Conservation (phyloP, 2,113 vertebrate genomes). For the Danio rerio region DNA sequence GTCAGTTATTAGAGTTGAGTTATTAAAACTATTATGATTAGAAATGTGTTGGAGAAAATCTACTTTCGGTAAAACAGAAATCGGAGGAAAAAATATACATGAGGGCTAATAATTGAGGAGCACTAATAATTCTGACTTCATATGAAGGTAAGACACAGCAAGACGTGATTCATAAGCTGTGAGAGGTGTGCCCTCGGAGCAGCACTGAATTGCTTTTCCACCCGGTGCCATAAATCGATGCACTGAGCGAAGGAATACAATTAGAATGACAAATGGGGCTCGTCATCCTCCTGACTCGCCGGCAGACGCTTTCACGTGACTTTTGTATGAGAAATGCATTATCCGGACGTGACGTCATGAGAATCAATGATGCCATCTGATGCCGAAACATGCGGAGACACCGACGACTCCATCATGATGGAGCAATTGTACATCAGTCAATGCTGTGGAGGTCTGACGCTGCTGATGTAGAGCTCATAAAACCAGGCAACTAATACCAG, state of each 20-base stretch:
- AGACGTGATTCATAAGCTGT: background rate
- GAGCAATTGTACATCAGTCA: background rate
- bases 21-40: too few relatives aligned
- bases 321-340: conserved; percentile 33
- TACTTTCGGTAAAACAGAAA: too few relatives aligned
- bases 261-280: conserved; percentile 62
- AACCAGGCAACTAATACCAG: background rate
- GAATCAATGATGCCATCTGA: conserved; percentile 36
- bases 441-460: background rate
- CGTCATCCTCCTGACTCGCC: conserved; percentile 20
- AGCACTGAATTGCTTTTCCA: conserved; percentile 40
- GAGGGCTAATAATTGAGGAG: too few relatives aligned
- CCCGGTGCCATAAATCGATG: conserved; percentile 58
- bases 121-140: too few relatives aligned
- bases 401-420: background rate
- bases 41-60: too few relatives aligned
- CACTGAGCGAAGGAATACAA: conserved; percentile 55
- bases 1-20: too few relatives aligned
- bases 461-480: background rate
- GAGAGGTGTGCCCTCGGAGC: conserved; percentile 7
- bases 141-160: background rate
- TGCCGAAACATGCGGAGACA: background rate
- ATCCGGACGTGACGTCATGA: conserved; percentile 38
- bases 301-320: conserved; percentile 33
- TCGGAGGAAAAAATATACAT: too few relatives aligned